A percentile compares a stretch with the other conserved stretches of the same genome.
phyloP scores from a whole-genome alignment of 2,113 vertebrate genomes.

The Heloderma charlesbogerti region DNA sequence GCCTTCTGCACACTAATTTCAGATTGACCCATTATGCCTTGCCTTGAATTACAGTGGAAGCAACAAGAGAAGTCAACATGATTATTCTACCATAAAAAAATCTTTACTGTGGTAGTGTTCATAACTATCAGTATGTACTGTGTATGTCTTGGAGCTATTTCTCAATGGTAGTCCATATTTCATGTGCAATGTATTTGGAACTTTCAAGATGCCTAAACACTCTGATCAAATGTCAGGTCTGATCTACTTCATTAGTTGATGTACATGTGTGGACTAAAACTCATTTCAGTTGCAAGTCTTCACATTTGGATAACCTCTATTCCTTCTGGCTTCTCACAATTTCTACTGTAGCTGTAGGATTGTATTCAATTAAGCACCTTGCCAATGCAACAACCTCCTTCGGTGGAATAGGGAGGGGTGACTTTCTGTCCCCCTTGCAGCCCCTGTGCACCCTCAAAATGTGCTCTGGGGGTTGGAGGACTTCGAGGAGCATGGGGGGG shows the following conservation, averaged over 20 bases:
- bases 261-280: neutral
- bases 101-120: neutral
- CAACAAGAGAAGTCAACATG: slow-evolving; percentile 4
- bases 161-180: neutral
- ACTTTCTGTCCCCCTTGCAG: neutral
- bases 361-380: neutral
- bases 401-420: neutral
- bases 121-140: neutral
- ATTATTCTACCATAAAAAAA: neutral
- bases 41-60: slow-evolving; percentile 36
- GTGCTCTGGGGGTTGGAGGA: neutral
- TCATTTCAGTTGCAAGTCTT: neutral
- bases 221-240: neutral
- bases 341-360: neutral
- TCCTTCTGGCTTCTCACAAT: neutral
- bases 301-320: neutral
- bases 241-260: neutral
- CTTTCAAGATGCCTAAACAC: neutral
- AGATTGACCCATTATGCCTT: slow-evolving; percentile 60
- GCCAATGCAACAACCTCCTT: neutral
- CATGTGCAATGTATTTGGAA: neutral
- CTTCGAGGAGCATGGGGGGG: neutral
- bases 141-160: neutral
- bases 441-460: neutral
- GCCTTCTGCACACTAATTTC: slow-evolving; percentile 68